Evolutionary conservation across 2,797 vertebrate species (phyloP).

Genomic region (Melanogrammus aeglefinus): DNA sequence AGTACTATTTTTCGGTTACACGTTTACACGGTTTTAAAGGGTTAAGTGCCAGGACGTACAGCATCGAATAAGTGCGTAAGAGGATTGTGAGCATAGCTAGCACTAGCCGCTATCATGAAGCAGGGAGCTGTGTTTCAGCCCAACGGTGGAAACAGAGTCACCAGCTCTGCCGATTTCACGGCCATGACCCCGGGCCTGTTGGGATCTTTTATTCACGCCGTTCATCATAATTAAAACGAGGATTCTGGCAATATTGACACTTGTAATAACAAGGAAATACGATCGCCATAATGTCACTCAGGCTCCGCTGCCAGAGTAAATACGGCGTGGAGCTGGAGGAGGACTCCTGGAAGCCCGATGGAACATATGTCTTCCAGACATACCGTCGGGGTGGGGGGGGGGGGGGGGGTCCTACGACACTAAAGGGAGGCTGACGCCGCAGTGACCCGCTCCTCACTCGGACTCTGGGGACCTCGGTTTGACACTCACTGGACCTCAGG

Average conservation of each 20-base stretch:
- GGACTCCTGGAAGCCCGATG: not conserved
- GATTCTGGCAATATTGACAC: conserved; percentile 42
- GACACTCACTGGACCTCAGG: too few species aligned
- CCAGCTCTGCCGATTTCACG: not conserved
- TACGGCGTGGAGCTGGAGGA: conserved; percentile 41
- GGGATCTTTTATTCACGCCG: conserved; percentile 39
- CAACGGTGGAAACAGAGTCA: not conserved
- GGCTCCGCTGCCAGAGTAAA: conserved; percentile 56
- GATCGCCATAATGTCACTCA: conserved; percentile 45
- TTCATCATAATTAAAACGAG: conserved; percentile 46
- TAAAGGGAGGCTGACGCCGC: not conserved
- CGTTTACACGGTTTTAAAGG: too few species aligned
- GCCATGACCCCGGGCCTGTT: not conserved
- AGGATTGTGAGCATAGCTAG: not conserved
- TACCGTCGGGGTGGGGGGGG: not conserved
- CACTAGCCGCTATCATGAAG: not conserved
- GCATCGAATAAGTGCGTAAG: too few species aligned
- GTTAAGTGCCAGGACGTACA: too few species aligned
- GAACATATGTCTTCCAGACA: conserved; percentile 1
- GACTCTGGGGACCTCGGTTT: too few species aligned
- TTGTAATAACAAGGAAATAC: conserved; percentile 58
- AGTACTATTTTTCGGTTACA: too few species aligned
- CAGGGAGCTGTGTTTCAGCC: not conserved
- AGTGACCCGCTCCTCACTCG: not conserved
- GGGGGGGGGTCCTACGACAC: not conserved